phyloP scores from a whole-genome alignment of 2,888 invertebrate species.

The Sphaerophoria rueppellii region DNA sequence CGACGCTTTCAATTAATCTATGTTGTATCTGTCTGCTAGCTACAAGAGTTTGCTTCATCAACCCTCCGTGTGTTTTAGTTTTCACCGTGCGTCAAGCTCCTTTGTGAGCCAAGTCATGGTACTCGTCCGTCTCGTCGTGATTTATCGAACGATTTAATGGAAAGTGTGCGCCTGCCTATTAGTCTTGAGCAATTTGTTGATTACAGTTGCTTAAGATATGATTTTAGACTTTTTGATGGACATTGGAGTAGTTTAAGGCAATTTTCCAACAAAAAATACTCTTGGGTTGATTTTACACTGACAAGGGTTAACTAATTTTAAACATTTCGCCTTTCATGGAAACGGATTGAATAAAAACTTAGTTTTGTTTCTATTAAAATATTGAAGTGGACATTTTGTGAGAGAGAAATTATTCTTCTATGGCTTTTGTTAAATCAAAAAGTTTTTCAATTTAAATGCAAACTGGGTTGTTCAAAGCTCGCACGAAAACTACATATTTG shows the following conservation, averaged over 20 bases:
- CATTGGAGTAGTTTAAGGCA: not conserved
- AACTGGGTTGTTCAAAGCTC: conserved; percentile 36
- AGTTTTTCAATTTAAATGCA: conserved; percentile 72
- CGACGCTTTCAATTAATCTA: conserved; percentile 65
- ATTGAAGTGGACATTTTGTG: too few relatives aligned
- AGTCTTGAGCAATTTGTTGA: conserved; percentile 67
- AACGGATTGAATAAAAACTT: not conserved
- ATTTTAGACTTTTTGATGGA: not conserved
- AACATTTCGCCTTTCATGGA: not conserved
- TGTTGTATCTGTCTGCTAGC: not conserved
- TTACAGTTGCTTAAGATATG: conserved; percentile 60
- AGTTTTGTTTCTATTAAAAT: not conserved
- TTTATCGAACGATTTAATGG: conserved; percentile 60
- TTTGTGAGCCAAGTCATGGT: not conserved
- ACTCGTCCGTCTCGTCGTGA: conserved; percentile 25
- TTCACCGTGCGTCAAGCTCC: not conserved
- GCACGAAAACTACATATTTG: too few relatives aligned
- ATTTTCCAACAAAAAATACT: not conserved
- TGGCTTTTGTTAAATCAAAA: conserved; percentile 63
- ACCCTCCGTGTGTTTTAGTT: not conserved
- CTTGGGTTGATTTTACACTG: not conserved
- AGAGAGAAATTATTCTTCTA: conserved; percentile 22
- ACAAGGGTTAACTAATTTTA: too few relatives aligned
- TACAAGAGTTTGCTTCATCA: not conserved
- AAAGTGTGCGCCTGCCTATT: conserved; percentile 66